Base-by-base conservation (phyloP, 2,888 invertebrate species). In the Caenorhabditis afra region DNA sequence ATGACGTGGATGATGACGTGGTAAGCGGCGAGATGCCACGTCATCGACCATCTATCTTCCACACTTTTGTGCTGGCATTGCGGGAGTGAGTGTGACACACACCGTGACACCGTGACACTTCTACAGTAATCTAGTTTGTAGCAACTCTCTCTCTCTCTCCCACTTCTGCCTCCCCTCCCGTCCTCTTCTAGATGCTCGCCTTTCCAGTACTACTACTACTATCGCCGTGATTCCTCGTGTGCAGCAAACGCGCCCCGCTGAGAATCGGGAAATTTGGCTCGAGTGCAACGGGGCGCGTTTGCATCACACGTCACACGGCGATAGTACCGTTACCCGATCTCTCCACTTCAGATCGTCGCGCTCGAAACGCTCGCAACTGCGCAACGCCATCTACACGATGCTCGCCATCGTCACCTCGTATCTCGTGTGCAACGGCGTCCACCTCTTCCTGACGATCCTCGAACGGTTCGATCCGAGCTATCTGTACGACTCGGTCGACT, bases 331-430 rank as follows among this genome's bases (percentile, higher is more conserved):
- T n/a, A n/a, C n/a, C n/a, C n/a, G n/a, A n/a, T n/a, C n/a, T n/a
- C n/a, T n/a, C n/a, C n/a, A n/a, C 79, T 81, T 35, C 79, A 86
- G 86, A 74, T 82, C 83, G 0, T 81, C 82, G 7, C 73, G 83
- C 39, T 73, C 66, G 11, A 86, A 86, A 64, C 65, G 82, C 7
- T 66, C 81, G 3, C 86, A 86, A 71, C 65, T 86, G 4, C 75
- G 86, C 14, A 86, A 86, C 64, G 86, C 86, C 0, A 85, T 86
- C 39, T 81, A 83, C 73, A 86, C 86, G 0, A 86, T 86, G 86
- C 52, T 85, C 52, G 82, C 83, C 3, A 86, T 86, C 55, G 86
- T 86, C 12, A 81, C 76, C 23, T 82, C 84, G 0, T 86, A 86
- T 71, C 67, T 86, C 49, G 71, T 86, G 2, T 86, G 86, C 53